Evolutionary conservation across 2,888 invertebrate genomes (phyloP).

Genomic region (Tachystola acroxantha): DNA sequence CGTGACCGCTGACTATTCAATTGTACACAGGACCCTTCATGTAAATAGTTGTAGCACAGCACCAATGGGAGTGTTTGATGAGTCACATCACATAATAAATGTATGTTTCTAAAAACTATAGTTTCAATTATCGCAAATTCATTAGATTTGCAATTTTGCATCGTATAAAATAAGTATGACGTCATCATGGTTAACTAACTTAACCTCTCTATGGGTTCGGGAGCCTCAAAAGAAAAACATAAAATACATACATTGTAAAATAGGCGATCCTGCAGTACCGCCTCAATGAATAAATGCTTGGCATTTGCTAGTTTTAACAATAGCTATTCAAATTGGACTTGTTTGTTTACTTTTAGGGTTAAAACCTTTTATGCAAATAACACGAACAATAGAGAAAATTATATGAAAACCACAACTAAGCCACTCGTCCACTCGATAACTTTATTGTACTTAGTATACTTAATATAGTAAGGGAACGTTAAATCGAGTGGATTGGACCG

Average conservation of each 20-base stretch:
- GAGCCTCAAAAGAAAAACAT: too few species aligned
- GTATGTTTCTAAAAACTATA: too few species aligned
- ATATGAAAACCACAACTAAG: neutral
- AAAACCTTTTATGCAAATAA: neutral
- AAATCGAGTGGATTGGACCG: constrained; percentile 1
- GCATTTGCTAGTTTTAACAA: constrained; percentile 3
- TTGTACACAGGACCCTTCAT: constrained; percentile 2
- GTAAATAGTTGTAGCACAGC: constrained; percentile 1
- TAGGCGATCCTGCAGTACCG: too few species aligned
- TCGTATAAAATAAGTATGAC: too few species aligned
- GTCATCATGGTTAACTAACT: too few species aligned
- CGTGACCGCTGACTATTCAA: constrained; percentile 8
- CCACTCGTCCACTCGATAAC: neutral
- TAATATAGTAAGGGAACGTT: neutral
- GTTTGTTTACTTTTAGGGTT: constrained; percentile 1
- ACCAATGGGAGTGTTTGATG: too few species aligned
- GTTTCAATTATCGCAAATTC: too few species aligned
- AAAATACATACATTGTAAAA: too few species aligned
- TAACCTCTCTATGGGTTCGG: too few species aligned
- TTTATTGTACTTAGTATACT: neutral
- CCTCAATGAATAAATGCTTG: constrained; percentile 1
- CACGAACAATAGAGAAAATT: neutral
- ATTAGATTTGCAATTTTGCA: too few species aligned
- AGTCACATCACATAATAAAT: too few species aligned
- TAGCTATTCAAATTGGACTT: constrained; percentile 7